Evolutionary conservation across 2,888 invertebrate species (phyloP), one percentile per base, ranked within the genome.

Genomic region (Omphaloscelis lunosa): DNA sequence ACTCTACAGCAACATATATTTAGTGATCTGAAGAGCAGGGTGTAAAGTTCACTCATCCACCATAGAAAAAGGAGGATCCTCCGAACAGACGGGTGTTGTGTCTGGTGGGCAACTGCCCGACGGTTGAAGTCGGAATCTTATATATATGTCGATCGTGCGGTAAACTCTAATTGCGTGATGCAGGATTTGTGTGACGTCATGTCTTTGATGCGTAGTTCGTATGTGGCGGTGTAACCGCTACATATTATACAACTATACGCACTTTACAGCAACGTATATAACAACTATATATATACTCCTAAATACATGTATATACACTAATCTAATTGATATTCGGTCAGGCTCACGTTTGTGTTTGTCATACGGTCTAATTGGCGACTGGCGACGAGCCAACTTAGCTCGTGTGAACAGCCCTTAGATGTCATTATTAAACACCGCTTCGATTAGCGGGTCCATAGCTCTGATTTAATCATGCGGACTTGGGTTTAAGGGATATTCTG

Each of bases 281-380:
- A 17, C 7, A 15, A 23, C 23, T 53, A 41, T n/a, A 34, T 53
- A 41, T n/a, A 34, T 48, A 34, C 53, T 27, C 27, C 27, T 23
- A 66, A 77, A 61, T 69, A 75, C 41, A 66, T 56, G n/a, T 62
- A 61, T n/a, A 62, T 67, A 72, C 41, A 63, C n/a, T 48, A 67
- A 48, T 62, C 76, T 83, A 85, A 80, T 69, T 72, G 77, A 61
- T 79, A 75, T 83, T 80, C 74, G 68, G 67, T 71, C 62, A 58
- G 20, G 56, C 59, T 41, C 39, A 48, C 78, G 75, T 77, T 73
- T 80, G 77, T 77, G 75, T 86, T 85, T 84, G 83, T 72, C 84
- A 87, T 83, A 82, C 74, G 79, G 70, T 82, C 80, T 89, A 87
- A 90, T 89, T 90, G 86, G 80, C 77, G 74, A 48, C 75, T 80